These are phyloP conservation scores for Ametastegia equiseti DNA, from an alignment of 2,888 invertebrate species.

Conservation along the genomic window DNA sequence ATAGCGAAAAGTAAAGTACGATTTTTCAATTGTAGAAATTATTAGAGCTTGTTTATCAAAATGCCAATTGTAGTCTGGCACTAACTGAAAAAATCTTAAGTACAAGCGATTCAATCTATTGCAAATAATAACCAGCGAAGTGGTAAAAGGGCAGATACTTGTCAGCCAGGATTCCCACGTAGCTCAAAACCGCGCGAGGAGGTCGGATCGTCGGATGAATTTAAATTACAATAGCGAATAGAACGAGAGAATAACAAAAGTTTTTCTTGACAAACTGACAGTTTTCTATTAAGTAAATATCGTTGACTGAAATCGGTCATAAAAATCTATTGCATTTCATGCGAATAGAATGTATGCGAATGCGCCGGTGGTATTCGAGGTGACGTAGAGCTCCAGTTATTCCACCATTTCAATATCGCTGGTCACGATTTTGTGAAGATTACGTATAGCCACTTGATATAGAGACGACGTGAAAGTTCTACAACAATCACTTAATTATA, in stretches of 20 bases:
- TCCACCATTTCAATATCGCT: background rate
- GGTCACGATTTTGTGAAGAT: constrained; percentile 7
- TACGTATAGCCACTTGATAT: background rate
- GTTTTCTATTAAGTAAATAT: constrained; percentile 3
- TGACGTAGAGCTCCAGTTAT: background rate
- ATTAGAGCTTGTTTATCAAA: background rate
- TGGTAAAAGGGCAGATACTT: background rate
- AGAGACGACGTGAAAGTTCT: background rate
- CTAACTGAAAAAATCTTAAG: background rate
- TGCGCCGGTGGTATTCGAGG: too few relatives aligned
- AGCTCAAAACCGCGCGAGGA: background rate
- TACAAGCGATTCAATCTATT: background rate
- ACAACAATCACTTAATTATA: constrained; percentile 19
- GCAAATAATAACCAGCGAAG: background rate
- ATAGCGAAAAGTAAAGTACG: background rate
- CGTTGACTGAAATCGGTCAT: background rate
- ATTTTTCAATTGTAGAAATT: background rate
- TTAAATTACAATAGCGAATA: background rate
- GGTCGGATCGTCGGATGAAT: background rate
- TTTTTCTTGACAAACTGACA: constrained; percentile 1
- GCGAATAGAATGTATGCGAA: background rate
- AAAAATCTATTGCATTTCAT: background rate
- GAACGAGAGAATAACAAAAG: background rate
- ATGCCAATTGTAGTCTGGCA: background rate
- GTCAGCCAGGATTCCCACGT: constrained; percentile 6